Conservation (phyloP, 2,888 invertebrate genomes). For the Eupithecia inturbata region DNA sequence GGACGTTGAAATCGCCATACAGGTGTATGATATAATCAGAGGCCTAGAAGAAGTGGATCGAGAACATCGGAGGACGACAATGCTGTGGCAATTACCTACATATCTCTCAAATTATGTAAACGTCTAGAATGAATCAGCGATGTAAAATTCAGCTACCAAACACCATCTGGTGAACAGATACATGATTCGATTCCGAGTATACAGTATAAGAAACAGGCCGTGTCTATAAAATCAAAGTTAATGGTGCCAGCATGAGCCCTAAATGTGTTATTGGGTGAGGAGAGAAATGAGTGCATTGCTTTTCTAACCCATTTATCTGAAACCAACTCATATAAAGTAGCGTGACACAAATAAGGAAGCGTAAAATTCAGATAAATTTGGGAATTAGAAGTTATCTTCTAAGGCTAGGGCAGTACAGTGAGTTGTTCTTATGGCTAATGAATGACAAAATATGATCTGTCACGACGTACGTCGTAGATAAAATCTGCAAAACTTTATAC, state of each 20-base stretch:
- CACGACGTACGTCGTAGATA: background rate
- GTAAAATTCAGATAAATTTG: background rate
- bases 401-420: background rate
- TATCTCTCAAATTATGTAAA: background rate
- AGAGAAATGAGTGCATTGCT: conserved; percentile 17
- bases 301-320: background rate
- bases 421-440: background rate
- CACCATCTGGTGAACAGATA: conserved; percentile 9
- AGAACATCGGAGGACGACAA: background rate
- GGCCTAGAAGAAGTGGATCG: background rate
- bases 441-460: background rate
- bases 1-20: background rate
- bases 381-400: background rate
- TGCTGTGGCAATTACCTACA: background rate
- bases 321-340: background rate
- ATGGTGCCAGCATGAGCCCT: conserved; percentile 19
- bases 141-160: background rate
- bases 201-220: conserved; percentile 23
- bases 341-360: background rate
- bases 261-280: conserved; percentile 33
- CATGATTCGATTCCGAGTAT: background rate
- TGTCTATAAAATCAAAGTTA: conserved; percentile 29
- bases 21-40: background rate
- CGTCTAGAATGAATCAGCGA: background rate
- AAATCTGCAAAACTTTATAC: conserved; percentile 11